phyloP scores from a whole-genome alignment of 1,140 invertebrate genomes.

The Penaeus japonicus region DNA sequence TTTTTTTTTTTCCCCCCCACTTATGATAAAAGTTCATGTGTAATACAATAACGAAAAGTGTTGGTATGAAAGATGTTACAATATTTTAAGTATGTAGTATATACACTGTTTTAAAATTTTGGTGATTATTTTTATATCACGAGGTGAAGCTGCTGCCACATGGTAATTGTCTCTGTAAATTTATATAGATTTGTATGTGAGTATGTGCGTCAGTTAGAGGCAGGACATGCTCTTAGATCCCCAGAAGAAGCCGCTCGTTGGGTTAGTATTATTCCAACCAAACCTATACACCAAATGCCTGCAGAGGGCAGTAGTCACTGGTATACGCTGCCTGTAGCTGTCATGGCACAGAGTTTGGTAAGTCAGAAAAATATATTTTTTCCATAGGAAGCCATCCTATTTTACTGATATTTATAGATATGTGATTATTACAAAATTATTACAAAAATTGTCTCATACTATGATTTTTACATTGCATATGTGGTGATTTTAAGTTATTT shows the following conservation, averaged over 20 bases:
- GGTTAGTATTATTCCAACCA: constrained; percentile 17
- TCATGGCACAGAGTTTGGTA: constrained; percentile 18
- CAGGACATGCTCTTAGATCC: constrained; percentile 13
- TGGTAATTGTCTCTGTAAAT: background rate
- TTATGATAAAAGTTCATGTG: background rate
- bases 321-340: constrained; percentile 18
- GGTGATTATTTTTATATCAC: background rate
- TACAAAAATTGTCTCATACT: no score
- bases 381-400: no score
- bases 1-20: no score
- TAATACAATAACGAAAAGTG: background rate
- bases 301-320: background rate
- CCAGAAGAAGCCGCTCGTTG: constrained; percentile 36
- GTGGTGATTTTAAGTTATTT: no score
- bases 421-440: no score
- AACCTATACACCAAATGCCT: background rate
- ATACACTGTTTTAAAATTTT: no score
- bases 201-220: constrained; percentile 23
- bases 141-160: background rate
- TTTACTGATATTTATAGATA: no score
- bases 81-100: no score
- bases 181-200: constrained; percentile 35
- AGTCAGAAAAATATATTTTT: background rate
- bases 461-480: no score
- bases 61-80: no score